phyloP scores from a whole-genome alignment of 2,113 vertebrate species.

The Menura novaehollandiae region DNA sequence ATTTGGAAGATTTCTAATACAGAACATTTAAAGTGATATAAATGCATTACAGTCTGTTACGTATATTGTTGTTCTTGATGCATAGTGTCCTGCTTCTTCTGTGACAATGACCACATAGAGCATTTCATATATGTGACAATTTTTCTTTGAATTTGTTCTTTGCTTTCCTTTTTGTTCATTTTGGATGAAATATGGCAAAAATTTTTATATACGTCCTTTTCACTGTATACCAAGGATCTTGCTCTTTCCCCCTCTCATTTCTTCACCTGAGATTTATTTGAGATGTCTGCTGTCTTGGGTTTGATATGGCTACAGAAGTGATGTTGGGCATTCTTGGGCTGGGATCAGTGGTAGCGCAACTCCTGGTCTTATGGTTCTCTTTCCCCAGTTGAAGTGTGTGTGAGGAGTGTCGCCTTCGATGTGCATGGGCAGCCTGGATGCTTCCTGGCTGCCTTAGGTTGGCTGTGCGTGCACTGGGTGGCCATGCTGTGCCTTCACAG shows the following conservation, averaged over 20 bases:
- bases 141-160: not conserved
- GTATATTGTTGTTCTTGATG: not conserved
- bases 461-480: fast-evolving
- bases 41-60: not conserved
- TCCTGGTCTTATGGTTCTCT: not conserved
- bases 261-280: not conserved
- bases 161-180: not conserved
- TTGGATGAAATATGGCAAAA: not conserved
- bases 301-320: not conserved
- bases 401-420: not conserved
- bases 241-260: not conserved
- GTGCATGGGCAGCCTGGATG: fast-evolving
- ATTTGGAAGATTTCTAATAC: not conserved
- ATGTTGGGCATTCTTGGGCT: fast-evolving
- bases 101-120: not conserved
- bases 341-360: not conserved
- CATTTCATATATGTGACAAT: not conserved
- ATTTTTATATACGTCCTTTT: not conserved
- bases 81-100: not conserved
- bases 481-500: not conserved
- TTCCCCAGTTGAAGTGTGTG: fast-evolving
- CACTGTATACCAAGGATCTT: not conserved
- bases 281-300: not conserved
- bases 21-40: not conserved
- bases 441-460: not conserved